Conservation (phyloP, 2,888 invertebrate genomes). For the Scaptomyza parva region DNA sequence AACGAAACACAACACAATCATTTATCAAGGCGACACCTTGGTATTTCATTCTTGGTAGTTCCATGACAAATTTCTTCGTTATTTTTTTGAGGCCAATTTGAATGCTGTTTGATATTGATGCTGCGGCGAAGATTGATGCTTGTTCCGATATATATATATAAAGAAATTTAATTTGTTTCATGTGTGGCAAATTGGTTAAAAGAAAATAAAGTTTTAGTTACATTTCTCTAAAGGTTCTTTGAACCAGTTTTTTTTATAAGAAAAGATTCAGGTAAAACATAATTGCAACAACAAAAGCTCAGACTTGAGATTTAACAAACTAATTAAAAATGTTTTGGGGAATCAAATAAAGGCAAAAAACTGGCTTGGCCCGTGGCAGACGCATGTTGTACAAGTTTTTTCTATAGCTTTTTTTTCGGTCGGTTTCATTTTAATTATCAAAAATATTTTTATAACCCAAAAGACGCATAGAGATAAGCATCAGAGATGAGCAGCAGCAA, state of each 20-base stretch:
- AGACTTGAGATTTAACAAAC: slow-evolving; percentile 40
- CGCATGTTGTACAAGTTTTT: slow-evolving; percentile 71
- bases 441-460: slow-evolving; percentile 74
- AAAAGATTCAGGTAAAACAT: slow-evolving; percentile 56
- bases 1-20: slow-evolving; percentile 51
- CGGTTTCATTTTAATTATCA: slow-evolving; percentile 80
- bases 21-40: slow-evolving; percentile 70
- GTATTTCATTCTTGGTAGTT: slow-evolving; percentile 7
- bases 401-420: slow-evolving; percentile 38
- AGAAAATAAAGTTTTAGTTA: slow-evolving; percentile 15
- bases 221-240: slow-evolving; percentile 52
- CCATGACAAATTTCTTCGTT: slow-evolving; percentile 49
- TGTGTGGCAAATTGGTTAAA: slow-evolving; percentile 47
- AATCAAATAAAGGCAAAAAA: slow-evolving; percentile 47
- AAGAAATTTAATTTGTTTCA: slow-evolving; percentile 43
- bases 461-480: slow-evolving; percentile 58
- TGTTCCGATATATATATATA: slow-evolving; percentile 10
- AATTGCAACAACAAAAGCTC: slow-evolving; percentile 35
- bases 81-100: slow-evolving; percentile 52
- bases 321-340: slow-evolving; percentile 64
- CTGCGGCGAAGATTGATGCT: slow-evolving; percentile 66
- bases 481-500: slow-evolving; percentile 44
- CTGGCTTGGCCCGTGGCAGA: slow-evolving; percentile 83
- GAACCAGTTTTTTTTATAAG: slow-evolving; percentile 48
- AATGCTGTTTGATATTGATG: slow-evolving; percentile 66